These are phyloP conservation scores for Brienomyrus longianalis DNA, from an alignment of 2,113 vertebrate genomes.

Conservation along the genomic window DNA sequence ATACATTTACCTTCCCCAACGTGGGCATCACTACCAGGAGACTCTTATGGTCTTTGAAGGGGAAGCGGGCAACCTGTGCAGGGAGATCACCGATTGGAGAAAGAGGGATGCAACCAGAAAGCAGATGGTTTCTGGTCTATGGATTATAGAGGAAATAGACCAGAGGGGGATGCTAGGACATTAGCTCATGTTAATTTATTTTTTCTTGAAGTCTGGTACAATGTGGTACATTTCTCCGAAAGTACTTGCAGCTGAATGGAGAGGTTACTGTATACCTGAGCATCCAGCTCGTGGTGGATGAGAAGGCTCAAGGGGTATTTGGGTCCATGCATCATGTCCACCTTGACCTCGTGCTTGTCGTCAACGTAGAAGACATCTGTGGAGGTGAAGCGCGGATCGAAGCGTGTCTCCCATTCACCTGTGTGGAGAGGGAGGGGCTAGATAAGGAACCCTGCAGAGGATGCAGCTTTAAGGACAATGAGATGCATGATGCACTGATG, in stretches of 20 bases:
- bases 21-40: conserved; percentile 76
- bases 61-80: conserved; percentile 78
- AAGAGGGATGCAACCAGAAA: not conserved
- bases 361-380: conserved; percentile 74
- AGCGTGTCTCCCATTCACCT: conserved; percentile 83
- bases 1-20: conserved; percentile 57
- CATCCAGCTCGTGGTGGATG: conserved; percentile 63
- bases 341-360: conserved; percentile 61
- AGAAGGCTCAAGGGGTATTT: conserved; percentile 75
- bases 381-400: conserved; percentile 73
- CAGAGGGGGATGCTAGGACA: not conserved
- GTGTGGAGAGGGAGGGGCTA: conserved; percentile 27
- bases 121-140: not conserved
- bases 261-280: conserved; percentile 60
- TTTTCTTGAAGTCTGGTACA: not conserved
- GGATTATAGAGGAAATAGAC: not conserved
- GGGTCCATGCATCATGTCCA: conserved; percentile 84
- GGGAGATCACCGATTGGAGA: not conserved
- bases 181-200: not conserved
- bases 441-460: not conserved
- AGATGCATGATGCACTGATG: not conserved
- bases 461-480: not conserved
- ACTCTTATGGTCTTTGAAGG: conserved; percentile 76
- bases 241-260: not conserved
- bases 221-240: not conserved